phyloP scores from a whole-genome alignment of 2,113 vertebrate species.

The Albula glossodonta region DNA sequence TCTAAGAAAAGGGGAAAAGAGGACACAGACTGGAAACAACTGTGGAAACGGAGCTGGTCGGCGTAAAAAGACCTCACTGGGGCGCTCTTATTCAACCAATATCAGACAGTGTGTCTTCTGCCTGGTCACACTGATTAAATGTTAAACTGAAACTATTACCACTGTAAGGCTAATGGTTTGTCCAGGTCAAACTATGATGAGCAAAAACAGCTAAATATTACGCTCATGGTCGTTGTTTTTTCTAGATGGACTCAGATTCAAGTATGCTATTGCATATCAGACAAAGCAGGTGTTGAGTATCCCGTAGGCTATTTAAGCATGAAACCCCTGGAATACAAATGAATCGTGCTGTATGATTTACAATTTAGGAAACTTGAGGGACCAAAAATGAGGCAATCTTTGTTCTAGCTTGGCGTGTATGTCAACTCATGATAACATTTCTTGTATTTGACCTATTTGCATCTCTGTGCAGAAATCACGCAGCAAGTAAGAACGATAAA shows the following conservation, averaged over 20 bases:
- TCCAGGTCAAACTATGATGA: not conserved
- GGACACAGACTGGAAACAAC: not conserved
- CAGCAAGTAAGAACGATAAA: not conserved
- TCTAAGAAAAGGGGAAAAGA: not conserved
- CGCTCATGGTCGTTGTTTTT: too few relatives aligned
- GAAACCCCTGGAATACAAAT: not conserved
- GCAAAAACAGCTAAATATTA: too few relatives aligned
- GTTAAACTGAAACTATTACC: not conserved
- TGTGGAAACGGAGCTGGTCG: not conserved
- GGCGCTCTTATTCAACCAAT: not conserved
- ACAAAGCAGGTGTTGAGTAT: not conserved
- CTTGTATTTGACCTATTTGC: too few relatives aligned
- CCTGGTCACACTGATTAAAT: not conserved
- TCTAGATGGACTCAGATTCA: not conserved
- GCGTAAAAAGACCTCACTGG: not conserved
- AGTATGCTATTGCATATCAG: not conserved
- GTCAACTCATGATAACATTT: too few relatives aligned
- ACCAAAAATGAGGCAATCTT: not conserved
- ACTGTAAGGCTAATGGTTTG: not conserved
- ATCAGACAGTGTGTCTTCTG: not conserved
- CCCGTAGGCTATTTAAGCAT: not conserved
- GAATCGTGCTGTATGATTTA: not conserved
- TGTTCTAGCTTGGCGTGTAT: too few relatives aligned
- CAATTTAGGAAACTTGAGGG: not conserved
- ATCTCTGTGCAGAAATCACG: not conserved